Percentiles rank a stretch among this genome's conserved stretches.
Evolutionary conservation across 2,113 vertebrate genomes (phyloP).

Genomic region (Aegithalos caudatus): DNA sequence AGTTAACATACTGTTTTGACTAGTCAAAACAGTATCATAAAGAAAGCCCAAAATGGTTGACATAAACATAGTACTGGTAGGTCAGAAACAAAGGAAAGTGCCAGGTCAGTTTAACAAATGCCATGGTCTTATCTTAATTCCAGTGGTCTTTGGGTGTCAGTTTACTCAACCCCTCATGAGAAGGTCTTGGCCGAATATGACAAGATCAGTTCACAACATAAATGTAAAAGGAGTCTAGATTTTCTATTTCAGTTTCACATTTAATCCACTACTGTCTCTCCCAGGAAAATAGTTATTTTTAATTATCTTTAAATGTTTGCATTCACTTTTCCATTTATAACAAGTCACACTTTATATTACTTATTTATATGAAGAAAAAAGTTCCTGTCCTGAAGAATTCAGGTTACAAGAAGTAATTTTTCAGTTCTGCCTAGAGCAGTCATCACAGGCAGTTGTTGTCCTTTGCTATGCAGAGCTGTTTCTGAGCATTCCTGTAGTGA

Average conservation of each 20-base stretch:
- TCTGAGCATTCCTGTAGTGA: neutral
- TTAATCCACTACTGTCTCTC: neutral
- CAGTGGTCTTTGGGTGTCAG: neutral
- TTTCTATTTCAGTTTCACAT: neutral
- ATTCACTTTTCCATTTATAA: neutral
- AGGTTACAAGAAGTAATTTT: neutral
- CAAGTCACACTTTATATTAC: neutral
- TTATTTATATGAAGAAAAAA: neutral
- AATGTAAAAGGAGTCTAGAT: neutral
- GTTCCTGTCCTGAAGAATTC: neutral
- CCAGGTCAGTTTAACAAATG: neutral
- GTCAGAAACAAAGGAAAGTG: neutral
- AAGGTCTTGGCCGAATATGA: neutral
- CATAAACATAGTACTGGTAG: neutral
- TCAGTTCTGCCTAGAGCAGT: neutral
- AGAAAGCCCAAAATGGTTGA: neutral
- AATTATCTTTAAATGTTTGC: neutral
- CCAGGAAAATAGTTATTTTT: neutral
- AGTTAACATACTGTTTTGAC: neutral
- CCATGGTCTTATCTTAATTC: neutral
- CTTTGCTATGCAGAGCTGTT: neutral
- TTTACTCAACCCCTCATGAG: neutral
- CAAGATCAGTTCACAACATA: neutral
- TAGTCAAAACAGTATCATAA: neutral
- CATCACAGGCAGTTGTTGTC: neutral